Evolutionary conservation across 1,140 invertebrate genomes (phyloP).

Genomic region (Phymorhynchus buccinoides): DNA sequence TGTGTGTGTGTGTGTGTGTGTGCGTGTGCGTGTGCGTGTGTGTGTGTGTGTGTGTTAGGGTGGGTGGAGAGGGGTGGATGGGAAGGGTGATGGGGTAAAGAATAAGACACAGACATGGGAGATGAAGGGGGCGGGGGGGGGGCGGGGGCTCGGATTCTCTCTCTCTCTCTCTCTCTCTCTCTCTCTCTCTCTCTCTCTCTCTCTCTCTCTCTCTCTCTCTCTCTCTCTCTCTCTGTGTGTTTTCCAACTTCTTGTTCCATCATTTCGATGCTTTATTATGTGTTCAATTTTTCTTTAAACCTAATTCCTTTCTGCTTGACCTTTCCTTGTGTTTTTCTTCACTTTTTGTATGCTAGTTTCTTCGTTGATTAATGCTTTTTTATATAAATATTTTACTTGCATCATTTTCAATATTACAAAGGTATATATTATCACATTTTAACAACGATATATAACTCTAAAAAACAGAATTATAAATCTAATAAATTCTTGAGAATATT

Average conservation of each 20-base stretch:
- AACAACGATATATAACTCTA: no score
- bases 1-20: neutral
- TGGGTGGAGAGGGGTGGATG: neutral
- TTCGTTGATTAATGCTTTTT: neutral
- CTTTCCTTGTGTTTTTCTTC: neutral
- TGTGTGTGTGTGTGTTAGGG: neutral
- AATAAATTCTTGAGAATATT: no score
- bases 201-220: slow-evolving; percentile 9
- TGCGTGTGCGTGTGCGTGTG: neutral
- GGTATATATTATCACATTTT: no score
- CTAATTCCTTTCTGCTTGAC: neutral
- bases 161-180: neutral
- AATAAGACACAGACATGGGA: no score
- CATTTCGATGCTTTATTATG: neutral
- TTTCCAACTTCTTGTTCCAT: neutral
- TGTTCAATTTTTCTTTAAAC: neutral
- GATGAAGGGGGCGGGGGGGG: no score
- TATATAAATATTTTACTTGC: no score
- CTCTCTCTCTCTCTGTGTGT: neutral
- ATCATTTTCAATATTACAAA: no score
- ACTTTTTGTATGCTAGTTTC: neutral
- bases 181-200: neutral
- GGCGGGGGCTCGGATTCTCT: neutral
- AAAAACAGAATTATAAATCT: no score
- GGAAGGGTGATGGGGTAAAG: no score